phyloP scores from a whole-genome alignment of 2,113 vertebrate species.

The Caranx ignobilis region DNA sequence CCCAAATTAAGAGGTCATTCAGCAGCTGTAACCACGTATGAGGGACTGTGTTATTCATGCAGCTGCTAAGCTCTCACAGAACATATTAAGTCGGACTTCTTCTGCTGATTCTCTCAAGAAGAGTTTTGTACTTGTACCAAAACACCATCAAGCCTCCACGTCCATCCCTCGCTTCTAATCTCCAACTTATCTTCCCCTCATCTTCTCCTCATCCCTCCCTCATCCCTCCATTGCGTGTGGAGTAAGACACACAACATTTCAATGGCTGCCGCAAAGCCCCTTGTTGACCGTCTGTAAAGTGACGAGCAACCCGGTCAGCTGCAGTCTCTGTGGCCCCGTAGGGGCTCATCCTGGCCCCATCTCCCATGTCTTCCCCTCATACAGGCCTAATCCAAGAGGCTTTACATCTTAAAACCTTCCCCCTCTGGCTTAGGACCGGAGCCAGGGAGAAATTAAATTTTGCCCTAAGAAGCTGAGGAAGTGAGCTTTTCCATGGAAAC shows the following conservation, averaged over 20 bases:
- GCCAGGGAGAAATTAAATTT: slow-evolving; percentile 70
- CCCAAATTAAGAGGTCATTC: not conserved
- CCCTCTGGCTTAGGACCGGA: slow-evolving; percentile 53
- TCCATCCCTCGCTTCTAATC: slow-evolving; percentile 63
- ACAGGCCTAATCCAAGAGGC: slow-evolving; percentile 73
- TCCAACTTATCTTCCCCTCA: slow-evolving; percentile 52
- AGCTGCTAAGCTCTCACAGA: not conserved
- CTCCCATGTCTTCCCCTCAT: slow-evolving; percentile 64
- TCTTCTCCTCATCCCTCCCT: slow-evolving; percentile 62
- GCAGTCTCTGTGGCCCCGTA: slow-evolving; percentile 24
- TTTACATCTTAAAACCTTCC: slow-evolving; percentile 74
- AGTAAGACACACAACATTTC: slow-evolving; percentile 54
- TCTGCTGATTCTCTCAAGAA: slow-evolving; percentile 12
- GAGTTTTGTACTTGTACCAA: slow-evolving; percentile 23
- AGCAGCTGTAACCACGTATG: not conserved
- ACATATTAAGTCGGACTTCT: slow-evolving; percentile 3
- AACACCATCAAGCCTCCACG: slow-evolving; percentile 37
- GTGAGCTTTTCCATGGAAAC: slow-evolving; percentile 57
- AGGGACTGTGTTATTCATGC: not conserved
- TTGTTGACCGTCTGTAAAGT: slow-evolving; percentile 39
- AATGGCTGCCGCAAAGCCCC: slow-evolving; percentile 51
- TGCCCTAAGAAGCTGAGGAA: slow-evolving; percentile 62
- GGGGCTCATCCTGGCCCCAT: slow-evolving; percentile 61
- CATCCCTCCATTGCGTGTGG: slow-evolving; percentile 67
- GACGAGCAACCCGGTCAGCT: slow-evolving; percentile 40